A percentile compares a stretch with the other conserved stretches of the same genome.
phyloP scores from a whole-genome alignment of 1,140 invertebrate species.

The Drosophila tropicalis region DNA sequence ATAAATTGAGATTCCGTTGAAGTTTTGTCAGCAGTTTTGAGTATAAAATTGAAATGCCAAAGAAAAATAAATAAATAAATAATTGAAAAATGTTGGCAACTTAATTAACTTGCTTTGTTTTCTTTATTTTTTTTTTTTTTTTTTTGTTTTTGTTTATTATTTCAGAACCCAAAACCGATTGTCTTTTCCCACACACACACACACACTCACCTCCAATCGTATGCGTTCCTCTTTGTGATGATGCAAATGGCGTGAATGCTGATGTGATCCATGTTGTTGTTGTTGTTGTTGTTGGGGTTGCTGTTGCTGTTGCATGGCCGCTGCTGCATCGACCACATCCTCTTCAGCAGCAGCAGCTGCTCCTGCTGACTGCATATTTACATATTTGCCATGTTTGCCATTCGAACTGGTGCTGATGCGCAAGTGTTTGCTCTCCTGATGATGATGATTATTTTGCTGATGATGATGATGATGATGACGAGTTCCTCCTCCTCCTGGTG shows the following conservation, averaged over 20 bases:
- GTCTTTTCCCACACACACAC: not conserved
- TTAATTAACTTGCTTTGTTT: constrained; percentile 15
- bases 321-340: constrained; percentile 66
- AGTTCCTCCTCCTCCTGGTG: constrained; percentile 30
- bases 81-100: constrained; percentile 11
- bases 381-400: constrained; percentile 69
- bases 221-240: constrained; percentile 78
- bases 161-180: not conserved
- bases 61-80: not conserved
- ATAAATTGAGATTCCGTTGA: too few relatives aligned
- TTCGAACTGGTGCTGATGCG: constrained; percentile 64
- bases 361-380: constrained; percentile 61
- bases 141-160: not conserved
- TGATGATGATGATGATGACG: constrained; percentile 30
- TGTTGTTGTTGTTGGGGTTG: constrained; percentile 11
- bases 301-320: constrained; percentile 44
- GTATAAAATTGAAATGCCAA: not conserved
- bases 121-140: not conserved
- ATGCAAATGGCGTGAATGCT: constrained; percentile 66
- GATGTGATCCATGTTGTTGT: constrained; percentile 51
- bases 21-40: too few relatives aligned
- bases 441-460: constrained; percentile 21
- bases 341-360: constrained; percentile 43
- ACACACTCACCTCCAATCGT: constrained; percentile 73
- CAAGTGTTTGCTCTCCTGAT: constrained; percentile 69